phyloP scores from a whole-genome alignment of 2,113 vertebrate species.

The Alouatta palliata region DNA sequence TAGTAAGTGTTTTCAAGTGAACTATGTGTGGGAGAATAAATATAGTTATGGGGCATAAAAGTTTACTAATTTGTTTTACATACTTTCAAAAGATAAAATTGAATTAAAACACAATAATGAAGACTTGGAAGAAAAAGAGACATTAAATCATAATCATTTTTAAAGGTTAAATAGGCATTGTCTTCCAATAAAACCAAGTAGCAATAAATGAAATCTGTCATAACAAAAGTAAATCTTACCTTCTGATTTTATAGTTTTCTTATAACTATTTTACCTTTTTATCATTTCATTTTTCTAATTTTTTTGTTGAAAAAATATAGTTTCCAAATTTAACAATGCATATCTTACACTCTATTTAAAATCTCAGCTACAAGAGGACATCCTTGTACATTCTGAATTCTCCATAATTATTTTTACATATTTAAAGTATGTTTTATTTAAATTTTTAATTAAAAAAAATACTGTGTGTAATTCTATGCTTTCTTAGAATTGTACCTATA shows the following conservation, averaged over 20 bases:
- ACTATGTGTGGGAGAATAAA: not conserved
- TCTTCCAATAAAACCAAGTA: not conserved
- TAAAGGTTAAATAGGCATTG: not conserved
- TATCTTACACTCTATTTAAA: not conserved
- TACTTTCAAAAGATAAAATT: not conserved
- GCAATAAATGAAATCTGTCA: not conserved
- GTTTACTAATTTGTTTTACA: not conserved
- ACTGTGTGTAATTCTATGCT: not conserved
- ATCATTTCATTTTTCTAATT: not conserved
- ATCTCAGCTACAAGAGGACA: not conserved
- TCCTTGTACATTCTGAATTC: not conserved
- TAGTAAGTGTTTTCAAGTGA: not conserved
- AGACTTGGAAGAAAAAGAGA: not conserved
- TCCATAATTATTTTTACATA: not conserved
- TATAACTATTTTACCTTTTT: not conserved
- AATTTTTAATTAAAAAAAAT: not conserved
- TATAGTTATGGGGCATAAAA: not conserved
- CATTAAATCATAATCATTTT: not conserved
- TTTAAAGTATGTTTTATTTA: not conserved
- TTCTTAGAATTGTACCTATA: not conserved
- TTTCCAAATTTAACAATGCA: not conserved
- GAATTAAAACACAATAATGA: not conserved
- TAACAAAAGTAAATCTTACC: not conserved
- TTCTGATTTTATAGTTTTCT: not conserved
- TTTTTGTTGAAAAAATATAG: not conserved